Conservation (phyloP, 1,140 invertebrate species). For the Dreissena rostriformis region DNA sequence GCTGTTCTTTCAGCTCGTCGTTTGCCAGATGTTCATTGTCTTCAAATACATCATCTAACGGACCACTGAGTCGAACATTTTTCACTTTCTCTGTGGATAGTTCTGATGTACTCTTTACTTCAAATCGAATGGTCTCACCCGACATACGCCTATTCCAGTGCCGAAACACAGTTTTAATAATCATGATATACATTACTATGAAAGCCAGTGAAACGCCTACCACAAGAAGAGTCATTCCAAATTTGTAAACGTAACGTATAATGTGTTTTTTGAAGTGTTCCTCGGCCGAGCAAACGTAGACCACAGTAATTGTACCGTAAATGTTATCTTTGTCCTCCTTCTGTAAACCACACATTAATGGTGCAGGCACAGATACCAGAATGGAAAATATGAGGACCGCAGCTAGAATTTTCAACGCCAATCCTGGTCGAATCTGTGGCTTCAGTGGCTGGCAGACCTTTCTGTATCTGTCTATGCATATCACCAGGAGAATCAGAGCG, state of each 20-base stretch:
- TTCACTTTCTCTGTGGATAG: neutral
- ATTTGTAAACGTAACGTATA: conserved; percentile 29
- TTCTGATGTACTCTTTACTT: neutral
- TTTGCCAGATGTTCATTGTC: too few species aligned
- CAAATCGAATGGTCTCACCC: conserved; percentile 1
- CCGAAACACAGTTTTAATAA: conserved; percentile 23
- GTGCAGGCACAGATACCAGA: conserved; percentile 31
- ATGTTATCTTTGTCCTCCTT: conserved; percentile 3
- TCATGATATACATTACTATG: conserved; percentile 42
- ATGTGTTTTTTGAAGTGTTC: conserved; percentile 9
- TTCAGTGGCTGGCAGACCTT: conserved; percentile 44
- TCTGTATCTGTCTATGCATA: conserved; percentile 37
- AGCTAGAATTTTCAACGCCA: neutral
- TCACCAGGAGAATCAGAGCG: conserved; percentile 9
- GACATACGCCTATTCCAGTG: neutral
- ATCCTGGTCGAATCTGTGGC: conserved; percentile 20
- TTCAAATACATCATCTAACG: neutral
- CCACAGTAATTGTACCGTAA: conserved; percentile 5
- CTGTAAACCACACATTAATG: conserved; percentile 37
- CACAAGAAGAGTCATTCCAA: conserved; percentile 5
- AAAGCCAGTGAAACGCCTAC: conserved; percentile 8
- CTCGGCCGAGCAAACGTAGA: conserved; percentile 34
- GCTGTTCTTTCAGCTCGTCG: too few species aligned
- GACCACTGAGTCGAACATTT: neutral
- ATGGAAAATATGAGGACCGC: conserved; percentile 12